Conservation (phyloP, 2,888 invertebrate genomes). For the Cantharis nigra region DNA sequence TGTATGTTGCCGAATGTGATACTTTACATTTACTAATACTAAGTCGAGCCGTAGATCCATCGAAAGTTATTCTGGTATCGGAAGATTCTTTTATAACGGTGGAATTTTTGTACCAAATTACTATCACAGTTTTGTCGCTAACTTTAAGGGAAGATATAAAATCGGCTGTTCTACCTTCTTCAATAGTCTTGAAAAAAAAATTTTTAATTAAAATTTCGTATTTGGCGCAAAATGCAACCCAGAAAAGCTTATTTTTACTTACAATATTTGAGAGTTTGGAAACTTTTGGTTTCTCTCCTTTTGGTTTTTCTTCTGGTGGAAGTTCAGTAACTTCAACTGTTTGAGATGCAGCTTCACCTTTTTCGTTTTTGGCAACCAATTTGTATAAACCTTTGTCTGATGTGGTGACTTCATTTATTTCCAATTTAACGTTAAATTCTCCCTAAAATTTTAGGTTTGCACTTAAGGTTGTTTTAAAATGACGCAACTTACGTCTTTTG, state of each 20-base stretch:
- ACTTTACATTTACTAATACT: slow-evolving; percentile 74
- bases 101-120: slow-evolving; percentile 85
- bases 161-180: slow-evolving; percentile 78
- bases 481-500: slow-evolving; percentile 68
- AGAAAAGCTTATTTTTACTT: slow-evolving; percentile 50
- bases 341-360: slow-evolving; percentile 90
- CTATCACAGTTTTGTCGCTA: slow-evolving; percentile 77
- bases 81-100: slow-evolving; percentile 77
- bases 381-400: slow-evolving; percentile 88
- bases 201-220: neutral
- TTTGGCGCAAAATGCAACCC: neutral
- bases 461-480: neutral
- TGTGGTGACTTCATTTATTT: slow-evolving; percentile 82
- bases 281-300: slow-evolving; percentile 81
- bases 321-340: slow-evolving; percentile 85
- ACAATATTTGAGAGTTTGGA: slow-evolving; percentile 76
- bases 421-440: slow-evolving; percentile 87
- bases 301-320: slow-evolving; percentile 73
- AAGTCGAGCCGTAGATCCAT: slow-evolving; percentile 79
- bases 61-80: slow-evolving; percentile 79
- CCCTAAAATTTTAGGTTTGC: slow-evolving; percentile 61
- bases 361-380: slow-evolving; percentile 88
- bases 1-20: slow-evolving; percentile 81
- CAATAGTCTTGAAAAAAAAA: slow-evolving; percentile 60
- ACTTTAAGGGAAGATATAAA: slow-evolving; percentile 75